phyloP scores from a whole-genome alignment of 2,113 vertebrate species.

The Cheirogaleus medius region DNA sequence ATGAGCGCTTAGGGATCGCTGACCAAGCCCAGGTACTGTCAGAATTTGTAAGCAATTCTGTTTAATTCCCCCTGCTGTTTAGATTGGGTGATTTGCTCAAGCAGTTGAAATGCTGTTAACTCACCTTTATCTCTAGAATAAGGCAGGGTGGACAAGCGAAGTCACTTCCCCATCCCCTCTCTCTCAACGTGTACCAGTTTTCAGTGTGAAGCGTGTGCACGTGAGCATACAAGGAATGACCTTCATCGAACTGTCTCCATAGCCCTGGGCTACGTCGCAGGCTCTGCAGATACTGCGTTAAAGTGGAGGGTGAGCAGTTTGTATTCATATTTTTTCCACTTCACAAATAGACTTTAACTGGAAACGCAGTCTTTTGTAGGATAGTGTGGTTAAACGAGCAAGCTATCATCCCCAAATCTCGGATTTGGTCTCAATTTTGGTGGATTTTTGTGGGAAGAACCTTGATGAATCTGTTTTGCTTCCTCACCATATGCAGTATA shows the following conservation, averaged over 20 bases:
- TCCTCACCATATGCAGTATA: rapidly evolving
- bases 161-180: rapidly evolving
- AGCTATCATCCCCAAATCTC: neutral
- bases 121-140: neutral
- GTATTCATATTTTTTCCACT: neutral
- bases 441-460: neutral
- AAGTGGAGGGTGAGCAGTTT: rapidly evolving
- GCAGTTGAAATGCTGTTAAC: rapidly evolving
- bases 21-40: neutral
- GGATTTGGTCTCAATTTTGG: neutral
- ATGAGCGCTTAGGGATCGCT: neutral
- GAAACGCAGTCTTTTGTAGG: neutral
- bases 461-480: neutral
- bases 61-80: neutral
- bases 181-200: neutral
- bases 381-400: rapidly evolving
- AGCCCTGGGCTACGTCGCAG: rapidly evolving
- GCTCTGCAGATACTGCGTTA: no score
- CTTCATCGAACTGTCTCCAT: neutral
- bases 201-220: neutral
- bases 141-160: no score
- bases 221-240: neutral
- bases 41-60: neutral
- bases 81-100: neutral
- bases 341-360: neutral